phyloP scores from a whole-genome alignment of 2,797 vertebrate species.

The Lepilemur ruficaudatus region DNA sequence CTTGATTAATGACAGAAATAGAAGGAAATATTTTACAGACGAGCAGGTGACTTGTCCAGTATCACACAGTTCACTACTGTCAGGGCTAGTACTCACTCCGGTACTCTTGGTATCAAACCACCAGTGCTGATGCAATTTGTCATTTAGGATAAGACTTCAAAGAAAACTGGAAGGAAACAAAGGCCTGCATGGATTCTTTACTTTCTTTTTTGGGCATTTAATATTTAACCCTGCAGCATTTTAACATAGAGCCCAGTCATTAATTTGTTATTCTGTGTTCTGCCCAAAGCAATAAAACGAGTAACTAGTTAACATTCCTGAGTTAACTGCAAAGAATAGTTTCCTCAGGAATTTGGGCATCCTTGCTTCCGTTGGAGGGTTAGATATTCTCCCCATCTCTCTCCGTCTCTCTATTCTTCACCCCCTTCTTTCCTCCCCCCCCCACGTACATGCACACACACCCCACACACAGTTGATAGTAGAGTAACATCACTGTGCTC shows the following conservation, averaged over 20 bases:
- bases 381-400: not conserved
- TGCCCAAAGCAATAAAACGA: not conserved
- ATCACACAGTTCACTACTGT: not conserved
- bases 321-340: conserved; percentile 22
- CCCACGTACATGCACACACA: no score
- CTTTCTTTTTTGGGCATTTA: conserved; percentile 7
- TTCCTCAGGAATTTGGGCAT: not conserved
- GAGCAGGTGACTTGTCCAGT: conserved; percentile 13
- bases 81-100: not conserved
- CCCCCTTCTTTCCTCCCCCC: not conserved
- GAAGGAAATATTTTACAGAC: not conserved
- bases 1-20: conserved; percentile 3
- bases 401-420: no score
- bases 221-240: not conserved
- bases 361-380: not conserved
- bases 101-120: not conserved
- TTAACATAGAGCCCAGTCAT: not conserved
- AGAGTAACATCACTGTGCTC: not conserved
- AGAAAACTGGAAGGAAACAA: not conserved
- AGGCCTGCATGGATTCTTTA: not conserved
- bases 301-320: not conserved
- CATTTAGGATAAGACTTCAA: not conserved
- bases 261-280: conserved; percentile 35
- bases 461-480: not conserved
- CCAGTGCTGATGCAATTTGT: not conserved